Evolutionary conservation across 2,797 vertebrate species (phyloP).

Genomic region (Allobates femoralis): DNA sequence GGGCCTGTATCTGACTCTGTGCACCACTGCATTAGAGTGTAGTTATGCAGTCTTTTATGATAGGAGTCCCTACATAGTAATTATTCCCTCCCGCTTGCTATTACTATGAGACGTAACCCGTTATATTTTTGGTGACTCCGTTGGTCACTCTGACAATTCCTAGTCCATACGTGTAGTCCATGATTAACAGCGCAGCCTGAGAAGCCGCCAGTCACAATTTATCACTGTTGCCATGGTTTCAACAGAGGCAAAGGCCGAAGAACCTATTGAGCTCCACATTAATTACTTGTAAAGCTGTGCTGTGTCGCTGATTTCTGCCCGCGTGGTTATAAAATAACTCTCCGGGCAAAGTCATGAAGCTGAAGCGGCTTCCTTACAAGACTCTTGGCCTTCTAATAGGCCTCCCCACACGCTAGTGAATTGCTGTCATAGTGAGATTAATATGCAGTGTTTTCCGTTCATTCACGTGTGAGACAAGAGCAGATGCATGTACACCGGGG

Average conservation of each 20-base stretch:
- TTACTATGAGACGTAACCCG: not conserved
- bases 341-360: conserved; percentile 46
- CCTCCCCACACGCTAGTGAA: not conserved
- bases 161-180: conserved; percentile 14
- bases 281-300: conserved; percentile 40
- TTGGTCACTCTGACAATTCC: conserved; percentile 27
- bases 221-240: conserved; percentile 56
- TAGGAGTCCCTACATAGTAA: not conserved
- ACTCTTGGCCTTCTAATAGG: conserved; percentile 18
- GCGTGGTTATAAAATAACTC: conserved; percentile 40
- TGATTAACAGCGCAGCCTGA: conserved; percentile 40
- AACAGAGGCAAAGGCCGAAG: conserved; percentile 35
- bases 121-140: not conserved
- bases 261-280: conserved; percentile 39
- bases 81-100: not conserved
- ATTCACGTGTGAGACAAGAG: not conserved
- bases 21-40: no score
- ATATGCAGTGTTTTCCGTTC: not conserved
- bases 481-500: not conserved
- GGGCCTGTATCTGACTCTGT: no score
- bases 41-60: not conserved
- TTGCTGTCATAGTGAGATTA: conserved; percentile 1
- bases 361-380: conserved; percentile 25
- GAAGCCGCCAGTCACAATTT: conserved; percentile 34
- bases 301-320: conserved; percentile 51